Percentiles rank a stretch among this genome's conserved stretches.
phyloP scores from a whole-genome alignment of 2,888 invertebrate species.

The Allacma fusca region DNA sequence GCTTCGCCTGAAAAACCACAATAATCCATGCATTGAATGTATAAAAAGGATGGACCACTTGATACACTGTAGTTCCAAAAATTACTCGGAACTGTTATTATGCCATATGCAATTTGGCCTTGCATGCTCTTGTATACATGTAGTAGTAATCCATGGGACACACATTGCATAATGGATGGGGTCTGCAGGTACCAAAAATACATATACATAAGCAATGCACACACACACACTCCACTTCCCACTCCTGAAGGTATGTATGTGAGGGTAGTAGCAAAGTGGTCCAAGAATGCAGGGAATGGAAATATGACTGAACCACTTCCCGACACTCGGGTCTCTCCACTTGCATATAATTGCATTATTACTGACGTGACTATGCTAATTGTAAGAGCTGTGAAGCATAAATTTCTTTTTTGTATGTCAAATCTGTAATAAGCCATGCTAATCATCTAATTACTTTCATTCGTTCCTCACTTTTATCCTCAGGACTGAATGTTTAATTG shows the following conservation, averaged over 20 bases:
- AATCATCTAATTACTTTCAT: conserved; percentile 35
- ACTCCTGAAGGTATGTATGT: too few species aligned
- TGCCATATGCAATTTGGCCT: too few species aligned
- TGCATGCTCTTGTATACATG: too few species aligned
- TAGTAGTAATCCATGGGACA: too few species aligned
- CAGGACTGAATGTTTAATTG: neutral
- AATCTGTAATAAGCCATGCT: conserved; percentile 37
- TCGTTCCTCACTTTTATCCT: neutral
- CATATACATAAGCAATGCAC: too few species aligned
- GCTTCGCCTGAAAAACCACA: conserved; percentile 53
- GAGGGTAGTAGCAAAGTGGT: too few species aligned
- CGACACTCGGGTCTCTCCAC: neutral
- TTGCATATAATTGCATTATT: conserved; percentile 13
- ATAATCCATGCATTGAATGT: conserved; percentile 22
- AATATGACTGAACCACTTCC: neutral
- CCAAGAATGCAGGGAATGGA: too few species aligned
- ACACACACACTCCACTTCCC: too few species aligned
- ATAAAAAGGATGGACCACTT: neutral
- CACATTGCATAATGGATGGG: too few species aligned
- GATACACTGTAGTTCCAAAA: neutral
- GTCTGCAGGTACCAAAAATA: too few species aligned
- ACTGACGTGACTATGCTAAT: conserved; percentile 15
- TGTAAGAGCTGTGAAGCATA: neutral
- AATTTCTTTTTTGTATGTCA: conserved; percentile 15
- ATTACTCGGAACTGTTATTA: neutral